Evolutionary conservation across 2,888 invertebrate species (phyloP), one percentile per base, ranked within the genome.

Genomic region (Diogma glabrata): DNA sequence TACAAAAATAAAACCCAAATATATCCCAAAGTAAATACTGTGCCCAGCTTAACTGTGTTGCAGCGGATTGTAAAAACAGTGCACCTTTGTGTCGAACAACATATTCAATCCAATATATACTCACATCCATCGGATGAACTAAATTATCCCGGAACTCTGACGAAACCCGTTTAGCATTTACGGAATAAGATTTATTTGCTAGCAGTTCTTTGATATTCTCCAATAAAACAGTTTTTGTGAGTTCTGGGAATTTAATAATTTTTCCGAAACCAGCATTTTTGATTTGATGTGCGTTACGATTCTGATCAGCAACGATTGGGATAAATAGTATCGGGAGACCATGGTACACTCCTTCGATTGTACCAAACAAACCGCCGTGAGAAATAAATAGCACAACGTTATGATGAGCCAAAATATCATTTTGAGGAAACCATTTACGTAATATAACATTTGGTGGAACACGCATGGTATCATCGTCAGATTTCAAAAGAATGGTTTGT

Each of bases 61-160:
- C 67, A 6, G 68, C 59, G 0, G 72, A 71, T 52, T 69, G 69
- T 23, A 73, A 58, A 50, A 69, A 64, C 2, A 58, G 54, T 0
- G 72, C 72, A 1, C 71, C 71, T 5, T 67, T 63, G 55, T 73
- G 65, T 38, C 70, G 60, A 8, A 65, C 70, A 0, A 77, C 71
- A 62, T 79, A 77, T 61, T 80, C 79, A 28, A 78, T 72, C 79
- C 79, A 79, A 62, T 71, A 79, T 47, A 74, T 69, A 9, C 79
- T 76, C 43, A 75, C 75, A 4, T 78, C 75, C 59, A 77, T 60
- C 2, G 79, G 75, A 51, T 73, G 70, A 53, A 75, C 64, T 0
- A 75, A 74, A 59, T 76, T 72, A 58, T 79, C 78, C 24, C 67
- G 67, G 61, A 76, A 78, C 14, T 72, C 61, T 17, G 61, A 61